Base-by-base conservation (phyloP, 2,888 invertebrate genomes). In the Meandrusa payeni region DNA sequence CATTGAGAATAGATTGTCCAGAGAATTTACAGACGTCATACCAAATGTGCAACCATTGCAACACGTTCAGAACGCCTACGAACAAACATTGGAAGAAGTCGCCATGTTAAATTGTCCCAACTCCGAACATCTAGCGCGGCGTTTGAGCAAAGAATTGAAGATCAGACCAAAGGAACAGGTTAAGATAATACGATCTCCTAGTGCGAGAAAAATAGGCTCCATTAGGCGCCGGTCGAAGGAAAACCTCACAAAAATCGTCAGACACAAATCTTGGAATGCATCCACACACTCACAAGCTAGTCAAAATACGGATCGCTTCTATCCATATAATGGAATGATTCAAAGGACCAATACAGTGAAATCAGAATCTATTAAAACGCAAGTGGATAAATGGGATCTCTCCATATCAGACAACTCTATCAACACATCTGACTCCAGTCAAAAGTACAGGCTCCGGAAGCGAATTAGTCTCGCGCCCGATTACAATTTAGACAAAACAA, bases 131-230 rank as follows among this genome's bases (percentile, higher is more conserved):
- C 75, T 95, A 46, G 94, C 94, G 1, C 90, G 90, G 46, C 86
- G 92, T 46, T 75, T 95, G 26, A 93, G 93, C 56, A 90, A 91
- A 59, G 94, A 94, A 66, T 69, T 95, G 28, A 93, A 93, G 67
- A 94, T 94, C 41, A 81, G 94, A 43, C 90, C 91, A 28, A 93
- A 91, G 45, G 87, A 88, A 20, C 93, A 94, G 57, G 89, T 91
- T 36, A 92, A 92, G 61, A 89, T 94, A 3, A 93, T 94, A 47
- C 79, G 94, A 50, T 95, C 95, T 0, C 95, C 95, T 0, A 95
- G 94, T 67, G 94, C 94, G 1, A 87, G 95, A 36, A 95, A 94
- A 88, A 95, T 95, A 45, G 94, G 94, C 10, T 91, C 90, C 4
- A 89, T 95, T 53, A 80, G 94, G 60, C 87, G 94, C 31, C 83